These are phyloP conservation scores for Eciton burchellii DNA, from an alignment of 1,140 invertebrate genomes.

Conservation along the genomic window DNA sequence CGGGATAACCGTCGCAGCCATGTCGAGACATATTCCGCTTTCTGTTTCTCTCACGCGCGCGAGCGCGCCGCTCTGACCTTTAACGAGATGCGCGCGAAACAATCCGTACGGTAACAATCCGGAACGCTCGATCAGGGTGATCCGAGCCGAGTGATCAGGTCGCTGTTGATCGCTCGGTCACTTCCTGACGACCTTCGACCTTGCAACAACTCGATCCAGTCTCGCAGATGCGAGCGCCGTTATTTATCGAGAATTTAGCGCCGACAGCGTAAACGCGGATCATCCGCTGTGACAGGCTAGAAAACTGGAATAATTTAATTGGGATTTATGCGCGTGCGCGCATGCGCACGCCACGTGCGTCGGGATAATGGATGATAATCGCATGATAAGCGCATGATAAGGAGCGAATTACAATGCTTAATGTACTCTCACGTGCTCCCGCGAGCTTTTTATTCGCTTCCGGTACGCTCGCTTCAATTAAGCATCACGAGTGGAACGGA, in stretches of 20 bases:
- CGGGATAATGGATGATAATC: slow-evolving; percentile 75
- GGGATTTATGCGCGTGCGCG: slow-evolving; percentile 48
- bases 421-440: slow-evolving; percentile 50
- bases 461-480: slow-evolving; percentile 55
- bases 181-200: slow-evolving; percentile 36
- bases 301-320: slow-evolving; percentile 68
- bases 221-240: slow-evolving; percentile 23
- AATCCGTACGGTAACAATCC: slow-evolving; percentile 25
- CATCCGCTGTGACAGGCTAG: slow-evolving; percentile 27
- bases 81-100: slow-evolving; percentile 10
- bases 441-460: slow-evolving; percentile 65
- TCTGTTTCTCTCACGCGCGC: no score
- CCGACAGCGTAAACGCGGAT: slow-evolving; percentile 32
- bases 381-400: no score
- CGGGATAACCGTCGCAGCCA: slow-evolving; percentile 20
- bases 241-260: slow-evolving; percentile 28
- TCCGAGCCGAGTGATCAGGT: not conserved
- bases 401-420: slow-evolving; percentile 75
- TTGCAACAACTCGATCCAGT: slow-evolving; percentile 24
- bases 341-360: slow-evolving; percentile 24
- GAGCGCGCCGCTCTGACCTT: slow-evolving; percentile 22
- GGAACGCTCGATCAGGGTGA: not conserved
- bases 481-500: slow-evolving; percentile 55
- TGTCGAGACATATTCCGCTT: slow-evolving; percentile 3
- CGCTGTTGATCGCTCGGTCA: not conserved